phyloP scores from a whole-genome alignment of 2,888 invertebrate species.

The Nephrotoma appendiculata region DNA sequence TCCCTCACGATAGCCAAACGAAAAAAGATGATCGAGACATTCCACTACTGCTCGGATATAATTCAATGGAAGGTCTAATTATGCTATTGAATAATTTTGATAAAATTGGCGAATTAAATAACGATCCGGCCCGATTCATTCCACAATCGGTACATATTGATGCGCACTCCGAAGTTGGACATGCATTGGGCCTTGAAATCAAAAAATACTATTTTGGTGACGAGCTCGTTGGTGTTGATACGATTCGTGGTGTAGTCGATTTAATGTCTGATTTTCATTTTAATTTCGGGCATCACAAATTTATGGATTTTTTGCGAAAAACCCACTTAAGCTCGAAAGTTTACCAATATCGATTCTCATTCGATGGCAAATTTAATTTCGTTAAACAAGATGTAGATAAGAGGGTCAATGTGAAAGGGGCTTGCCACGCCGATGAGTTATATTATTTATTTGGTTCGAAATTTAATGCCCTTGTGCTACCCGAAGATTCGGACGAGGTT shows the following conservation, averaged over 20 bases:
- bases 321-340: conserved; percentile 28
- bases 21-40: conserved; percentile 25
- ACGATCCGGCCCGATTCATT: conserved; percentile 23
- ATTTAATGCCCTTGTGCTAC: conserved; percentile 5
- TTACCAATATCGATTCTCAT: conserved; percentile 43
- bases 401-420: conserved; percentile 28
- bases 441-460: conserved; percentile 36
- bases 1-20: conserved; percentile 34
- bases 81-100: conserved; percentile 18
- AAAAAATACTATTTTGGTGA: conserved; percentile 34
- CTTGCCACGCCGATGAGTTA: conserved; percentile 45
- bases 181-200: conserved; percentile 18
- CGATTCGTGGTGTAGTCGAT: conserved; percentile 32
- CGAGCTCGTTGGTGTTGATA: conserved; percentile 25
- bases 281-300: conserved; percentile 19
- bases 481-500: conserved; percentile 17
- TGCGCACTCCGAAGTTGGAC: conserved; percentile 15
- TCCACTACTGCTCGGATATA: conserved; percentile 39
- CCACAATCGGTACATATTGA: conserved; percentile 21
- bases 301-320: conserved; percentile 20
- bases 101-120: conserved; percentile 19
- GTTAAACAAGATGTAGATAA: conserved; percentile 34
- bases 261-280: conserved; percentile 36
- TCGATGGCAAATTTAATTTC: conserved; percentile 39
- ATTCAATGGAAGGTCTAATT: conserved; percentile 39